Percentiles rank a stretch among this genome's conserved stretches.
Conservation (phyloP, 2,113 vertebrate species). For the Anarrhichthys ocellatus region DNA sequence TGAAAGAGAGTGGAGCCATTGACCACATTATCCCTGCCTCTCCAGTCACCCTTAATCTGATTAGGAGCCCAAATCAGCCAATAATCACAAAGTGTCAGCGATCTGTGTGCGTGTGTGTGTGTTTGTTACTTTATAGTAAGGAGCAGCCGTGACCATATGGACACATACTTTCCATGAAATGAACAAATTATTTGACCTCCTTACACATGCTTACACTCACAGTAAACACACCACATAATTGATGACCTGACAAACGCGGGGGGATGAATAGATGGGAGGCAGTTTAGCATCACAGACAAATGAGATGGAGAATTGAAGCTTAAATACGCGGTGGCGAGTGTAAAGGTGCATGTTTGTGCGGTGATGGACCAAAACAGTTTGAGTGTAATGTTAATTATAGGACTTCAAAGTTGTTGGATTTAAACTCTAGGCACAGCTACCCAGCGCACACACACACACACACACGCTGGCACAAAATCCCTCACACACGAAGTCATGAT, state of each 20-base stretch:
- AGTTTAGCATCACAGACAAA: background rate
- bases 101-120: constrained; percentile 35
- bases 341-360: background rate
- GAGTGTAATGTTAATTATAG: background rate
- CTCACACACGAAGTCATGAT: constrained; percentile 15
- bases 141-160: constrained; percentile 39
- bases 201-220: background rate
- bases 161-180: constrained; percentile 13
- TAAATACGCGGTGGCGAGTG: background rate
- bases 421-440: background rate
- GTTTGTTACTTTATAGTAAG: constrained; percentile 18
- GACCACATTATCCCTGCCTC: constrained; percentile 57
- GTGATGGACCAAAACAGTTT: background rate
- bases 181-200: constrained; percentile 32
- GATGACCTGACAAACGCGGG: constrained; percentile 18
- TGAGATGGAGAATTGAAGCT: background rate
- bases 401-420: constrained; percentile 14
- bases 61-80: constrained; percentile 66
- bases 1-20: constrained; percentile 35
- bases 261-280: background rate
- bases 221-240: constrained; percentile 22
- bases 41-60: constrained; percentile 70
- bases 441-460: background rate
- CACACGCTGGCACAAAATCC: constrained; percentile 4
- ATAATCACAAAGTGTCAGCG: constrained; percentile 71